phyloP scores from a whole-genome alignment of 2,797 vertebrate genomes.

The Poeciliopsis presidionis region DNA sequence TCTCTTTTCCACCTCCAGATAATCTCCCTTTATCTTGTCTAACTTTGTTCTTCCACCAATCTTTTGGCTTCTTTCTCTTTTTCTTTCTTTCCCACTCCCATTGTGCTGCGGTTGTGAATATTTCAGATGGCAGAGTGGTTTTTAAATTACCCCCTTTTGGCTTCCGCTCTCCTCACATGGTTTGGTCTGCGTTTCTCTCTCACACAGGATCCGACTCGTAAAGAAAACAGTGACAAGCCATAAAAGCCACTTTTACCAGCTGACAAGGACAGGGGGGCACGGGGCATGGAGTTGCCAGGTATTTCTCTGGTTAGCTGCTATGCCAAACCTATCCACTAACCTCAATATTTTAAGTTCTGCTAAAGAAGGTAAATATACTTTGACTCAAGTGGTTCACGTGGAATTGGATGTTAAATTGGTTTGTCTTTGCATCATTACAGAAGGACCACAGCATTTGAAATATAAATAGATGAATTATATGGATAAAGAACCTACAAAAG shows the following conservation, averaged over 20 bases:
- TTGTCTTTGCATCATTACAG: not conserved
- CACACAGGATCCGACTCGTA: conserved; percentile 73
- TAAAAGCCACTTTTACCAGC: conserved; percentile 82
- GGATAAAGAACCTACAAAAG: not conserved
- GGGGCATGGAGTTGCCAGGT: conserved; percentile 40
- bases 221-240: conserved; percentile 81
- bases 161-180: conserved; percentile 79
- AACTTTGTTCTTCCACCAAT: conserved; percentile 36
- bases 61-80: conserved; percentile 11
- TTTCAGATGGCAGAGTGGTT: conserved; percentile 81
- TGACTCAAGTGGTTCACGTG: not conserved
- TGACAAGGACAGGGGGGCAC: conserved; percentile 69
- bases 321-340: conserved; percentile 25
- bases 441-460: not conserved
- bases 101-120: conserved; percentile 75
- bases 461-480: not conserved
- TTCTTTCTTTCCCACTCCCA: conserved; percentile 42
- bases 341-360: not conserved
- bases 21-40: conserved; percentile 14
- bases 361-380: not conserved
- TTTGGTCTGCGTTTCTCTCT: conserved; percentile 78
- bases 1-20: conserved; percentile 37
- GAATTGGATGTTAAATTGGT: not conserved
- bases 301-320: conserved; percentile 34
- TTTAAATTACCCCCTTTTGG: conserved; percentile 83